These are phyloP conservation scores for Champsocephalus esox DNA, from an alignment of 2,797 vertebrate genomes.

Conservation along the genomic window DNA sequence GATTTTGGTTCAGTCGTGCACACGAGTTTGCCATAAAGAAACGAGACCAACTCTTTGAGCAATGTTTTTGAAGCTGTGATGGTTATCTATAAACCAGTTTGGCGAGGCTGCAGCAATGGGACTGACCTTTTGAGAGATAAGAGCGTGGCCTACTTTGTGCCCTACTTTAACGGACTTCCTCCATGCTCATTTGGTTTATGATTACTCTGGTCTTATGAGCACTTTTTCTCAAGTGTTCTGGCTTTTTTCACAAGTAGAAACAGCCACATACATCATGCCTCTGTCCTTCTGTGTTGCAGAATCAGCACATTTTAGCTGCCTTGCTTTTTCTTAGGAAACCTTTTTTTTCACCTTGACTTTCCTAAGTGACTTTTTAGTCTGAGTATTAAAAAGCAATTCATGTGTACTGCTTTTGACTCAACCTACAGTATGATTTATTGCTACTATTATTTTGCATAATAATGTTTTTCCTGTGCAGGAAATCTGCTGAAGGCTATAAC, in stretches of 20 bases:
- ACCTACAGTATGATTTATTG: constrained; percentile 16
- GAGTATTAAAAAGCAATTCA: constrained; percentile 14
- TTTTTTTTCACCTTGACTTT: constrained; percentile 25
- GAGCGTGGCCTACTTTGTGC: constrained; percentile 77
- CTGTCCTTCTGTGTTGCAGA: not conserved
- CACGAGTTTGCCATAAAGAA: constrained; percentile 45
- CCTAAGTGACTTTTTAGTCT: not conserved
- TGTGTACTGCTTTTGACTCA: constrained; percentile 14
- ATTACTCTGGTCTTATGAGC: constrained; percentile 48
- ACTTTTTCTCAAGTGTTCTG: constrained; percentile 38
- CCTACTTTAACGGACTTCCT: constrained; percentile 68
- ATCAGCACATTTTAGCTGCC: not conserved
- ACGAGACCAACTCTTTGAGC: constrained; percentile 27
- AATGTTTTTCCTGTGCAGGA: not conserved
- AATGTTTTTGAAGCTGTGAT: constrained; percentile 50
- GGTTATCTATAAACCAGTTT: constrained; percentile 77
- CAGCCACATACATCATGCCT: not conserved
- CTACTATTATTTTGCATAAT: not conserved
- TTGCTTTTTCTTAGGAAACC: not conserved
- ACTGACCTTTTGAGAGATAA: constrained; percentile 71
- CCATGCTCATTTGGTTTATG: constrained; percentile 54
- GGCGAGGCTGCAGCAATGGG: constrained; percentile 63
- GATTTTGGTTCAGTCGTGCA: constrained; percentile 12
- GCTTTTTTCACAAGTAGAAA: constrained; percentile 19
- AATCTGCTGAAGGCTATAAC: not conserved